Evolutionary conservation across 2,113 vertebrate species (phyloP).

Genomic region (Elachura formosa): DNA sequence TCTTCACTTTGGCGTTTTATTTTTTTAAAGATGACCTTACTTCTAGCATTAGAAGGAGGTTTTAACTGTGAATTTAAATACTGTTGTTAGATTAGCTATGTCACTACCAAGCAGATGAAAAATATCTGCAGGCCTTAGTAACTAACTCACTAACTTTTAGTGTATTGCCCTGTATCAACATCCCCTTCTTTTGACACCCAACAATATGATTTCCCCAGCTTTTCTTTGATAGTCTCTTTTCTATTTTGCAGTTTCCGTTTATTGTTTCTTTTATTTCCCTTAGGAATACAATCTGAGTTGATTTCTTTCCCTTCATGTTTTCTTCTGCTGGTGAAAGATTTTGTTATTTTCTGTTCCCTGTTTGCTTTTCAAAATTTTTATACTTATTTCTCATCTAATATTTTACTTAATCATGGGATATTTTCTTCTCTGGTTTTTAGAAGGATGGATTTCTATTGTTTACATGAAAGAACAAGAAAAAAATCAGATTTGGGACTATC

Average conservation of each 20-base stretch:
- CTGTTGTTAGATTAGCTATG: not conserved
- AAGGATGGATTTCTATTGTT: not conserved
- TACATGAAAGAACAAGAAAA: not conserved
- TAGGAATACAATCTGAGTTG: not conserved
- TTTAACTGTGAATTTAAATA: not conserved
- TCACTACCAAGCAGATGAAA: not conserved
- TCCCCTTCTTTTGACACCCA: not conserved
- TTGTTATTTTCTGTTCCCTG: not conserved
- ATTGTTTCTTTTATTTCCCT: not conserved
- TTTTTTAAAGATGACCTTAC: not conserved
- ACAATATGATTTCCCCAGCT: not conserved
- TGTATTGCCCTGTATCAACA: not conserved
- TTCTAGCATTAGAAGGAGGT: not conserved
- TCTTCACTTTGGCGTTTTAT: not conserved
- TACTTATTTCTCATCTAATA: not conserved
- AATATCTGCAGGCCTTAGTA: not conserved
- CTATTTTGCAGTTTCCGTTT: not conserved
- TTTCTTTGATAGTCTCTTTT: not conserved
- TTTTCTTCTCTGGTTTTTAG: not conserved
- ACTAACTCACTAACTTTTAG: not conserved
- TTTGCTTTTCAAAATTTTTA: not conserved
- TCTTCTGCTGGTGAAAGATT: not conserved
- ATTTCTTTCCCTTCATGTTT: not conserved
- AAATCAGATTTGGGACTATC: not conserved
- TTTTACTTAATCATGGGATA: not conserved